Evolutionary conservation across 2,113 vertebrate genomes (phyloP).

Genomic region (Chionis minor): DNA sequence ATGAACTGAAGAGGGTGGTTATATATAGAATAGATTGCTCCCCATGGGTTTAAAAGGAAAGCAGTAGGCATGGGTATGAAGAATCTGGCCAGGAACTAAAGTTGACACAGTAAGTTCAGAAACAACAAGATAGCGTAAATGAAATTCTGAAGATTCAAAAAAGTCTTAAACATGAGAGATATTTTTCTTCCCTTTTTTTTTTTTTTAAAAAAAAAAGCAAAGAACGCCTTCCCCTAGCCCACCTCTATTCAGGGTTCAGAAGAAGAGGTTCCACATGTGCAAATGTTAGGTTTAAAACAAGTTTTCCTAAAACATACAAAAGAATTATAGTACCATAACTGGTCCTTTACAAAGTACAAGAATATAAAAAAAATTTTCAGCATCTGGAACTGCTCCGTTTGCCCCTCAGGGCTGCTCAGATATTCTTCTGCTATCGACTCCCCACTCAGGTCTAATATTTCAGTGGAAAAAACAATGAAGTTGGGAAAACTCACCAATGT

Average conservation of each 20-base stretch:
- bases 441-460: conserved; percentile 13
- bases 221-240: not conserved
- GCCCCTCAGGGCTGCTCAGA: not conserved
- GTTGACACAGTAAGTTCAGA: not conserved
- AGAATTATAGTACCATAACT: not conserved
- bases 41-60: not conserved
- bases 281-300: not conserved
- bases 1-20: not conserved
- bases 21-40: not conserved
- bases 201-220: not conserved
- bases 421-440: not conserved
- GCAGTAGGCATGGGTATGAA: not conserved
- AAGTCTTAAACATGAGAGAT: not conserved
- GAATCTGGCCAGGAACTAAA: not conserved
- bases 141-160: not conserved
- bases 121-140: rapidly evolving
- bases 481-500: not conserved
- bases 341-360: not conserved
- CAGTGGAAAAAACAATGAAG: not conserved
- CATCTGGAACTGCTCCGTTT: conserved; percentile 32
- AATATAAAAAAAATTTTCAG: not conserved
- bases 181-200: not conserved
- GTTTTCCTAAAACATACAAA: not conserved
- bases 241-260: not conserved
- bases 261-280: not conserved